Evolutionary conservation across 37 sponge, comb jelly and placozoan species (phyloP), one percentile per base, ranked within the genome.

Genomic region (Diacarnus erythraeanus): DNA sequence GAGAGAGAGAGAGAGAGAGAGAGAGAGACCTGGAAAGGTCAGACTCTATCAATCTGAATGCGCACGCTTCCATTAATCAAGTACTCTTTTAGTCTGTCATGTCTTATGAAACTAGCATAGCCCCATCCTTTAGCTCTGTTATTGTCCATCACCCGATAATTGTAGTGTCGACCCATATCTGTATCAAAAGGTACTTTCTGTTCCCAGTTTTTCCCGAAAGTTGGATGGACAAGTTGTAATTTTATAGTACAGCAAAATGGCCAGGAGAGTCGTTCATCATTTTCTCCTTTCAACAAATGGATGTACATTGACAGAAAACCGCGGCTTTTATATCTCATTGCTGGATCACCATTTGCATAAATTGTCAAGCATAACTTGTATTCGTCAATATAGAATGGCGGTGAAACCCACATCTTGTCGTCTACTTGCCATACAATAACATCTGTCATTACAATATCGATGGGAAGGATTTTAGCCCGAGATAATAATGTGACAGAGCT

Each of bases 211-310:
- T 42, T 71, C 42, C 20, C 1, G 23, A 23, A 71, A 71, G 40
- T 30, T 31, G 66, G 66, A 65, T 65, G 33, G 35, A 65, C 10
- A 17, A 65, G 66, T 65, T 65, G 17, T 42, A 71, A 39, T 22
- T 12, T 40, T 15, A 81, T 38, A 72, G 21, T 40, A 22, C 59
- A 34, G 17, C 20, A 26, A 34, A 81, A 72, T n/a, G 81, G 81
- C 81, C 81, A 81, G 25, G 47, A 38, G 30, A 81, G 81, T 10
- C 38, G 8, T 29, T 71, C 43, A 57, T 81, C 81, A 36, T 72
- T 51, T 39, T 81, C 81, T 57, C 81, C 71, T 3, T 17, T 37
- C 42, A 65, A 34, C 2, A 65, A 2, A 65, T 60, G 64, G 47
- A 74, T 8, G 43, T 71, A 74, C 26, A 74, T 31, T 22, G 33